phyloP scores from a whole-genome alignment of 1,140 invertebrate genomes.

The Drosophila virilis region DNA sequence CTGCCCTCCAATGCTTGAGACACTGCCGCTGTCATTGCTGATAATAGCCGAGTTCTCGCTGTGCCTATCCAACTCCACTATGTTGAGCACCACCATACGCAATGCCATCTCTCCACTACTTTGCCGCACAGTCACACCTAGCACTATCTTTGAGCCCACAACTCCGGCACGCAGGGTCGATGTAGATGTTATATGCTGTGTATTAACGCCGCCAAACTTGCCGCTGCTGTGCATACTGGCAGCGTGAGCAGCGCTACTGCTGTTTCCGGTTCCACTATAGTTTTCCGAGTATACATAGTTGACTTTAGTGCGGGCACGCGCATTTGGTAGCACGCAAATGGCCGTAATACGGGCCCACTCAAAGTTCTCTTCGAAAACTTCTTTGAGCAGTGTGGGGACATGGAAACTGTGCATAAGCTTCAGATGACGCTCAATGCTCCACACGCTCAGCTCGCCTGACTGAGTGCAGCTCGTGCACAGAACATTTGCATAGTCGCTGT shows the following conservation, averaged over 20 bases:
- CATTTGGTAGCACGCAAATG: constrained; percentile 79
- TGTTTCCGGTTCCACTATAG: constrained; percentile 45
- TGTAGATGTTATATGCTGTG: constrained; percentile 74
- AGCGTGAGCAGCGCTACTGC: constrained; percentile 32
- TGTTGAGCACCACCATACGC: constrained; percentile 77
- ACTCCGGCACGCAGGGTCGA: constrained; percentile 80
- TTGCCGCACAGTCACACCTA: constrained; percentile 73
- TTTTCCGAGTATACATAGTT: constrained; percentile 68
- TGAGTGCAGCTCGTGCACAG: constrained; percentile 87
- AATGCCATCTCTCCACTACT: constrained; percentile 74
- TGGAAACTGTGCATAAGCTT: constrained; percentile 84
- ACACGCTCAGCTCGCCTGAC: constrained; percentile 86
- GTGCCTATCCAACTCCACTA: constrained; percentile 68
- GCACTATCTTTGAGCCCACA: constrained; percentile 76
- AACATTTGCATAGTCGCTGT: constrained; percentile 87
- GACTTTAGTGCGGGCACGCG: constrained; percentile 71
- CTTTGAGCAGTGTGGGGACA: constrained; percentile 71
- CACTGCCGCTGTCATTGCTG: constrained; percentile 71
- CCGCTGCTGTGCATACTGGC: constrained; percentile 33
- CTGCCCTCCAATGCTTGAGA: constrained; percentile 62
- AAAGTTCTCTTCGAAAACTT: constrained; percentile 73
- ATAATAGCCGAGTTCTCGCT: constrained; percentile 60
- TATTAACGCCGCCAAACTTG: constrained; percentile 58
- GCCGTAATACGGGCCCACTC: constrained; percentile 76
- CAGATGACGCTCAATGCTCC: constrained; percentile 91